Evolutionary conservation across 2,113 vertebrate genomes (phyloP).

Genomic region (Lepus americanus): DNA sequence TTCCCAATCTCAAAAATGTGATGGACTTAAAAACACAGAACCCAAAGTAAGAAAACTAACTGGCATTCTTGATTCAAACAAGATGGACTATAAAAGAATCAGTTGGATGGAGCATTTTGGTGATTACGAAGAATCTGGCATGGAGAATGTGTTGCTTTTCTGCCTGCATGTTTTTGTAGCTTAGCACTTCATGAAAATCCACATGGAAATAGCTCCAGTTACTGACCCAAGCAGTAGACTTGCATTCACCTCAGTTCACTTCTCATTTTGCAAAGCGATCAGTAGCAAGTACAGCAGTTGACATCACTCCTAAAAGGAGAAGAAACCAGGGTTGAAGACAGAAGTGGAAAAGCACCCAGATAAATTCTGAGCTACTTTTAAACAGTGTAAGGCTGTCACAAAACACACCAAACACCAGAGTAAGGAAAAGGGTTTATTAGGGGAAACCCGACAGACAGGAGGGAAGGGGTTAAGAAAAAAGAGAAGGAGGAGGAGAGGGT

Average conservation of each 20-base stretch:
- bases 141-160: constrained; percentile 90
- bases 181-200: constrained; percentile 92
- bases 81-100: constrained; percentile 91
- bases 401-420: too few relatives aligned
- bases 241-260: constrained; percentile 99
- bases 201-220: constrained; percentile 96
- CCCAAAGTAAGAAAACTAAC: constrained; percentile 92
- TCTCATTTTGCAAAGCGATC: constrained; percentile 97
- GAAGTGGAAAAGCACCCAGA: constrained; percentile 96
- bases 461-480: too few relatives aligned
- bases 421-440: too few relatives aligned
- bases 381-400: constrained; percentile 33
- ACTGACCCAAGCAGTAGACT: constrained; percentile 97
- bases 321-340: constrained; percentile 92
- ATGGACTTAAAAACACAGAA: constrained; percentile 92
- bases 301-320: constrained; percentile 94
- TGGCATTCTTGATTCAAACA: constrained; percentile 92
- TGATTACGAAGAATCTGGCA: constrained; percentile 82
- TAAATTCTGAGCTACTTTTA: constrained; percentile 96
- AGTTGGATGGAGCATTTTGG: constrained; percentile 86
- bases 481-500: too few relatives aligned
- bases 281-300: constrained; percentile 98
- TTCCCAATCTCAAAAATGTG: constrained; percentile 93
- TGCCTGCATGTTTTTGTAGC: constrained; percentile 94
- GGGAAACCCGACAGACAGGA: too few relatives aligned